Conservation (phyloP, 1,140 invertebrate species). For the Brachionus angularis region DNA sequence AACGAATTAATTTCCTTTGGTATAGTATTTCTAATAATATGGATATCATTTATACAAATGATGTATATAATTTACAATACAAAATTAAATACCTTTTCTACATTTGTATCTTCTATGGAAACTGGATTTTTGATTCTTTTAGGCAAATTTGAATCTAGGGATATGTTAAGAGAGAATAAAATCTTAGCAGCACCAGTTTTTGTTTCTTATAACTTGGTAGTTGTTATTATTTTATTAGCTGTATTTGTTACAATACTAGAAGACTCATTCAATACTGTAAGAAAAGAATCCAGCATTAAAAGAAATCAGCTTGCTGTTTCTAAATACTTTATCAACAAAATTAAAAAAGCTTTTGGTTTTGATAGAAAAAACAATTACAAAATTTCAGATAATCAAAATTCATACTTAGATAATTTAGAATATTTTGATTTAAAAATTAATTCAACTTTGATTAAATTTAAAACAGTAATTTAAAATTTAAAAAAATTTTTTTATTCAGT, state of each 20-base stretch:
- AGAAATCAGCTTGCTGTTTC: background rate
- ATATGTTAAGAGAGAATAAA: background rate
- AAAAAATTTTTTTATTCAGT: no score
- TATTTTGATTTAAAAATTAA: no score
- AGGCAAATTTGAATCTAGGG: background rate
- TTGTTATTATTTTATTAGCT: conserved; percentile 48
- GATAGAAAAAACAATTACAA: no score
- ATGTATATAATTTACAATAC: conserved; percentile 61
- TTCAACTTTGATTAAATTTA: no score
- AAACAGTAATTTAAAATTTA: no score
- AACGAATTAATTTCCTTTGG: conserved; percentile 54
- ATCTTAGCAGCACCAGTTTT: conserved; percentile 45
- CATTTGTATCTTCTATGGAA: background rate
- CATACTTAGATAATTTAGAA: no score
- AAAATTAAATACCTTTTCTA: background rate
- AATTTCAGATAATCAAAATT: no score
- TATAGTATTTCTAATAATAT: conserved; percentile 56
- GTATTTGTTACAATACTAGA: conserved; percentile 48
- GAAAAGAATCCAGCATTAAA: background rate
- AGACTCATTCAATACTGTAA: conserved; percentile 48
- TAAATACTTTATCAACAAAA: background rate
- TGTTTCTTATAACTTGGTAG: conserved; percentile 46
- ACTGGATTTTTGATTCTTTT: background rate
- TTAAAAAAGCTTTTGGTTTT: no score
- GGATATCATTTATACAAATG: conserved; percentile 56